phyloP scores from a whole-genome alignment of 2,888 invertebrate genomes.

The Nebria salina region DNA sequence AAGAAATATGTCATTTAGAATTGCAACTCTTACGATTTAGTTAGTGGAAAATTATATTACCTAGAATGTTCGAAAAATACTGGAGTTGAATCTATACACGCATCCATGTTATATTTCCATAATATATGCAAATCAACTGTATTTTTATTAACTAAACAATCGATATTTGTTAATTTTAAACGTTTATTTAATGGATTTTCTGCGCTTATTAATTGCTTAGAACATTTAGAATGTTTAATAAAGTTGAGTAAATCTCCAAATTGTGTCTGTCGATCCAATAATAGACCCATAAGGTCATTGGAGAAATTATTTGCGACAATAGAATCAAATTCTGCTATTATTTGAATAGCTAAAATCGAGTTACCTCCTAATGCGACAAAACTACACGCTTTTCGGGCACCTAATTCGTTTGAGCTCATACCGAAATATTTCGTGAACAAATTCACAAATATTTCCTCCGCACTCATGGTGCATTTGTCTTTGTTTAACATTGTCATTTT shows the following conservation, averaged over 20 bases:
- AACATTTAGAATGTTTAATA: constrained; percentile 52
- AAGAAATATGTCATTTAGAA: not conserved
- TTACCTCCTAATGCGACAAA: constrained; percentile 75
- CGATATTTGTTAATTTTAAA: constrained; percentile 29
- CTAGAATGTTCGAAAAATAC: constrained; percentile 62
- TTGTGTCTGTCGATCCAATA: constrained; percentile 64
- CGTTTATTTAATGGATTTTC: constrained; percentile 40
- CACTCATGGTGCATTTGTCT: constrained; percentile 49
- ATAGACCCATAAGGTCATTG: constrained; percentile 64
- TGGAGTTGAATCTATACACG: constrained; percentile 87
- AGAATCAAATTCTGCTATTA: constrained; percentile 69
- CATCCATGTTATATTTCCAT: constrained; percentile 73
- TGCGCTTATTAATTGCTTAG: constrained; percentile 53
- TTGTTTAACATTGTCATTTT: constrained; percentile 59
- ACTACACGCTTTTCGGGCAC: constrained; percentile 56
- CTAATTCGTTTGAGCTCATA: constrained; percentile 55
- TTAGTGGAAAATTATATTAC: constrained; percentile 57
- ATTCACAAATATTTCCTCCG: constrained; percentile 53
- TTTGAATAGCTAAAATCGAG: constrained; percentile 74
- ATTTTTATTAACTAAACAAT: constrained; percentile 14
- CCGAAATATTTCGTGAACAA: constrained; percentile 56
- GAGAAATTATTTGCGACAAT: constrained; percentile 62
- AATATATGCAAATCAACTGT: constrained; percentile 52
- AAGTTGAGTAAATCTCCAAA: constrained; percentile 58
- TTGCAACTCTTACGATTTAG: not conserved